Base-by-base conservation (phyloP, 2,888 invertebrate genomes). In the Folsomia manolachei region DNA sequence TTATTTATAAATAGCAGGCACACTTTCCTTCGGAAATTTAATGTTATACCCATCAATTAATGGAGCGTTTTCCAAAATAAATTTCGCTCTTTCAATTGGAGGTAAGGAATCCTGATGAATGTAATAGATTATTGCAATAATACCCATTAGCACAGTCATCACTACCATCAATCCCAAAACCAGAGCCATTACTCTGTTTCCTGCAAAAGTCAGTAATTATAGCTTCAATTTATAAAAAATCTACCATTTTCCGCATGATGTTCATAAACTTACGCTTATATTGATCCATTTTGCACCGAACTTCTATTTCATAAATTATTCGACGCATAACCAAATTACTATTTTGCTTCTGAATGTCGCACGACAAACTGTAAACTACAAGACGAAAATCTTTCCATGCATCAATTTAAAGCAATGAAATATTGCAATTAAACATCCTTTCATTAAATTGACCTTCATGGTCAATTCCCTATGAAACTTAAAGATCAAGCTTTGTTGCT, bases 41-140 rank as follows among this genome's bases (percentile, higher is more conserved):
- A 39, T 9, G 4, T 39, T 9, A 39, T 75, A 81, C 81, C 82
- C 82, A 72, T 81, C 82, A 70, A 82, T 80, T 7, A 82, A 69
- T 4, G 81, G 80, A 26, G 75, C 75, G 9, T 74, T 65, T 2
- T 65, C 1, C n/a, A 82, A 68, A 1, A 81, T 75, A 26, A 72
- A 62, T 51, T 73, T 73, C 27, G 80, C 80, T 56, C 75, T 72
- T 70, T 80, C 75, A n/a, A 68, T 27, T 4, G 78, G 78, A 11
- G 72, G 75, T 18, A 77, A 25, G 1, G 71, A 39, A n/a, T 74
- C 76, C 2, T 69, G 71, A n/a, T 72, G 62, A 51, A 75, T 68
- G 23, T 71, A 24, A 23, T 73, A 71, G 19, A 68, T 23, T n/a
- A 72, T 19, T n/a, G 68, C 66, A 7, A 21, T 25, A 19, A 76